Evolutionary conservation across 2,888 invertebrate species (phyloP).

Genomic region (Limulus polyphemus): DNA sequence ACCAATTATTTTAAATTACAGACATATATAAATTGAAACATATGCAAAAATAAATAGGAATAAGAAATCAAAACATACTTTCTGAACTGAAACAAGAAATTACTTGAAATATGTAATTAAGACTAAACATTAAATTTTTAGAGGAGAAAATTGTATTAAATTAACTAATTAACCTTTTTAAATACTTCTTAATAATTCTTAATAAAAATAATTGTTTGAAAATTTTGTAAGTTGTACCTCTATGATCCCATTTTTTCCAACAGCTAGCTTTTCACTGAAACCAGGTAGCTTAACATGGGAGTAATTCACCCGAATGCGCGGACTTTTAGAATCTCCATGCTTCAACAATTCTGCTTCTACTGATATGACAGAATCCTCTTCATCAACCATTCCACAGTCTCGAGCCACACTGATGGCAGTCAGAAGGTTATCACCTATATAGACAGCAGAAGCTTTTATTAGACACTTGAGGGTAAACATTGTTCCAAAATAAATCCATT

Average conservation of each 20-base stretch:
- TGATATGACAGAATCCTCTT: constrained; percentile 45
- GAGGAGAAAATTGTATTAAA: too few species aligned
- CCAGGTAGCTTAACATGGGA: constrained; percentile 24
- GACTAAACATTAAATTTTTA: too few species aligned
- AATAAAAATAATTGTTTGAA: background rate
- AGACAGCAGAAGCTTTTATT: background rate
- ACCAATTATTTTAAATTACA: too few species aligned
- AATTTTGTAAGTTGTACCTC: constrained; percentile 10
- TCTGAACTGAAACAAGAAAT: too few species aligned
- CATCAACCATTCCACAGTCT: constrained; percentile 70
- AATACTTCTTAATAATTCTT: background rate
- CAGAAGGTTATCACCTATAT: constrained; percentile 51
- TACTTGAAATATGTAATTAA: too few species aligned
- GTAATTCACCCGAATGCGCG: constrained; percentile 15
- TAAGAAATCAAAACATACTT: too few species aligned
- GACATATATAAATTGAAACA: too few species aligned
- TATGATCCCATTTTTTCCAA: constrained; percentile 39
- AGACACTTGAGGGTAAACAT: too few species aligned
- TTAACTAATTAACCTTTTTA: background rate
- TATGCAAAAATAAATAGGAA: too few species aligned
- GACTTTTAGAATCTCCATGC: background rate
- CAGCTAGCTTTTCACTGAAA: constrained; percentile 24
- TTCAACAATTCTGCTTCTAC: constrained; percentile 35
- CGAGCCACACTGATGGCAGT: constrained; percentile 86
- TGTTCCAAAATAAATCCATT: too few species aligned